Evolutionary conservation across 2,888 invertebrate genomes (phyloP).

Genomic region (Mythimna impura): DNA sequence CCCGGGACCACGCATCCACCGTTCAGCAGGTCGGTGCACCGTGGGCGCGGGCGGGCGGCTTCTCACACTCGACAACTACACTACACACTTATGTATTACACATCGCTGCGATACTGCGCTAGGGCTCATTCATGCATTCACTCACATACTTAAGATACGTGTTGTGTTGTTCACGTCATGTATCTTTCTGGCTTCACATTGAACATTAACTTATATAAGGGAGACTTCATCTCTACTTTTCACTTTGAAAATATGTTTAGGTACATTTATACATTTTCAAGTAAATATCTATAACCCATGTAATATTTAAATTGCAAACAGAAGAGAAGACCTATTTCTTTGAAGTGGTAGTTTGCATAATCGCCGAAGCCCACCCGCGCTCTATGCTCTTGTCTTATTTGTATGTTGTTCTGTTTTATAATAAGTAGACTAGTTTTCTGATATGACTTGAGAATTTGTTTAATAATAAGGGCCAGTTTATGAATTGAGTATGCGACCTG

Average conservation of each 20-base stretch:
- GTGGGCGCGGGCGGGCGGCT: slow-evolving; percentile 87
- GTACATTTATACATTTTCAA: slow-evolving; percentile 71
- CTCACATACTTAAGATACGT: slow-evolving; percentile 39
- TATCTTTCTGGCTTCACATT: slow-evolving; percentile 36
- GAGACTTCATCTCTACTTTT: slow-evolving; percentile 46
- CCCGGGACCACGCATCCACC: slow-evolving; percentile 95
- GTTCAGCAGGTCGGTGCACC: slow-evolving; percentile 95
- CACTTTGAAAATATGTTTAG: slow-evolving; percentile 56
- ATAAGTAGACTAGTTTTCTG: slow-evolving; percentile 5
- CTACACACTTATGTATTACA: slow-evolving; percentile 62
- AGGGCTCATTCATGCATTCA: slow-evolving; percentile 60
- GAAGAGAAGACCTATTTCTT: slow-evolving; percentile 35
- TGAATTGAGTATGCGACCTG: no score
- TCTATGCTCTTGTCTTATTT: slow-evolving; percentile 61
- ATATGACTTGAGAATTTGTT: slow-evolving; percentile 6
- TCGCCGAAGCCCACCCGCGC: slow-evolving; percentile 86
- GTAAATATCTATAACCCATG: slow-evolving; percentile 46
- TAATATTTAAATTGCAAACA: slow-evolving; percentile 39
- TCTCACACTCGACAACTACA: slow-evolving; percentile 66
- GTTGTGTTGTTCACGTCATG: slow-evolving; percentile 33
- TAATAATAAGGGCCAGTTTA: background rate
- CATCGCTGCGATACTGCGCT: slow-evolving; percentile 49
- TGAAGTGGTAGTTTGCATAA: slow-evolving; percentile 63
- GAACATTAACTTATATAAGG: slow-evolving; percentile 23
- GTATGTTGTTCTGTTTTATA: slow-evolving; percentile 36